Evolutionary conservation across 2,113 vertebrate genomes (phyloP), one percentile per base, ranked within the genome.

Genomic region (Corydoras maculifer): DNA sequence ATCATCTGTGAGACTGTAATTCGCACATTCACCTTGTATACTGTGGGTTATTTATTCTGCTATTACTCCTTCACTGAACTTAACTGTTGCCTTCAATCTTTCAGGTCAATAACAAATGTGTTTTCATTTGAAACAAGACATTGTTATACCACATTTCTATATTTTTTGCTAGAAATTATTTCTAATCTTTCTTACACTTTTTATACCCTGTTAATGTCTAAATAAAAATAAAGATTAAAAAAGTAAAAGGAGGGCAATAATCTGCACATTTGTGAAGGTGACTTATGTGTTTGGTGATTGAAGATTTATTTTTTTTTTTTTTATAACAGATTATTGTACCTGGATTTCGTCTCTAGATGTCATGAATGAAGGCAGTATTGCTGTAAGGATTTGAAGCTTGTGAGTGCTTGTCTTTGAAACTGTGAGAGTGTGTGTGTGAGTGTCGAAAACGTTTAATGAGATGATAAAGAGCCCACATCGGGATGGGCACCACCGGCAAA

Each of bases 401-500:
- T 30, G n/a, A 0, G 57, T 3, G 13, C 7, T 43, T 43, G 35
- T 43, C 35, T 43, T 43, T 43, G 35, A 43, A 43, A 43, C 2
- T 43, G 35, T 43, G 35, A 5, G 35, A 43, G 35, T 15, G 4
- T 7, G 2, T 13, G 3, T 30, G 49, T 0, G 0, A 0, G 1
- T 4, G 8, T 1, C 67, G 66, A 8, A 30, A 8, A 59, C 10
- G 61, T 10, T 11, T 5, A 6, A 57, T 61, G 3, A 75, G 60
- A 55, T 1, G 63, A 54, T 77, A 75, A 0, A 94, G 18, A 0
- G 90, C 91, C 10, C 87, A 86, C 3, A 78, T 30, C 1, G 92
- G 93, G 64, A 97, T 79, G 8, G 86, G 85, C 6, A 90, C 0
- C 0, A 86, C 75, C 0, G 94, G 92, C 8, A 92, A 2, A 3